phyloP scores from a whole-genome alignment of 1,140 invertebrate species.

The Drosophila parabipectinata region DNA sequence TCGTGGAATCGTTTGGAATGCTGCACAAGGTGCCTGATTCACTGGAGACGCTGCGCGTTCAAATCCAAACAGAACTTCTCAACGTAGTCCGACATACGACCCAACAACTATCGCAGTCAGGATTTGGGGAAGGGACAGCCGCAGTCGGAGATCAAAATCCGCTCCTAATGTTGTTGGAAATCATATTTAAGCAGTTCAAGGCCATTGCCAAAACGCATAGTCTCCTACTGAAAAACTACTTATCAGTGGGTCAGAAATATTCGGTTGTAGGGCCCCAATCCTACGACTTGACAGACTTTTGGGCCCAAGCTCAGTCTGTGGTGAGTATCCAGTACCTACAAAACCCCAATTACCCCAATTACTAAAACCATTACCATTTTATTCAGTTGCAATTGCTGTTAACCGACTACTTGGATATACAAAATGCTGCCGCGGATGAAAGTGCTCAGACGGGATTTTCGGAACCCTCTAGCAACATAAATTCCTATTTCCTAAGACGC shows the following conservation, averaged over 20 bases:
- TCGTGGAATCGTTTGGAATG: conserved; percentile 94
- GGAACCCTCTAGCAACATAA: conserved; percentile 85
- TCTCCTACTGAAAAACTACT: conserved; percentile 87
- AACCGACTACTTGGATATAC: conserved; percentile 93
- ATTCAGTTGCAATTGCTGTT: conserved; percentile 90
- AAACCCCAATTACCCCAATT: too few species aligned
- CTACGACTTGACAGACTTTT: conserved; percentile 93
- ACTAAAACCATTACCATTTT: neutral
- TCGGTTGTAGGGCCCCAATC: conserved; percentile 85
- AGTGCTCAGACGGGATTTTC: conserved; percentile 86
- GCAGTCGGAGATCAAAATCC: conserved; percentile 69
- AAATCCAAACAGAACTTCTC: conserved; percentile 92
- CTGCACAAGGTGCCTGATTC: conserved; percentile 93
- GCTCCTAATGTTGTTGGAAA: conserved; percentile 86
- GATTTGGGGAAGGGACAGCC: neutral
- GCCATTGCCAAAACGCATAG: conserved; percentile 89
- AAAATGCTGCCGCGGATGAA: conserved; percentile 87
- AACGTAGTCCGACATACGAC: conserved; percentile 91
- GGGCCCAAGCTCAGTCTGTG: conserved; percentile 94
- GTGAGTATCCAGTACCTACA: conserved; percentile 85
- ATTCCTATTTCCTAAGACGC: conserved; percentile 85
- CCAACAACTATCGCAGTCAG: conserved; percentile 87
- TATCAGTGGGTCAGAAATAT: conserved; percentile 86
- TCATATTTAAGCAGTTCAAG: conserved; percentile 91
- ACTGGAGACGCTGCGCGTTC: conserved; percentile 91